A percentile compares a stretch with the other conserved stretches of the same genome.
These are phyloP conservation scores for Pseudorasbora parva DNA, from an alignment of 2,113 vertebrate species.

Conservation along the genomic window DNA sequence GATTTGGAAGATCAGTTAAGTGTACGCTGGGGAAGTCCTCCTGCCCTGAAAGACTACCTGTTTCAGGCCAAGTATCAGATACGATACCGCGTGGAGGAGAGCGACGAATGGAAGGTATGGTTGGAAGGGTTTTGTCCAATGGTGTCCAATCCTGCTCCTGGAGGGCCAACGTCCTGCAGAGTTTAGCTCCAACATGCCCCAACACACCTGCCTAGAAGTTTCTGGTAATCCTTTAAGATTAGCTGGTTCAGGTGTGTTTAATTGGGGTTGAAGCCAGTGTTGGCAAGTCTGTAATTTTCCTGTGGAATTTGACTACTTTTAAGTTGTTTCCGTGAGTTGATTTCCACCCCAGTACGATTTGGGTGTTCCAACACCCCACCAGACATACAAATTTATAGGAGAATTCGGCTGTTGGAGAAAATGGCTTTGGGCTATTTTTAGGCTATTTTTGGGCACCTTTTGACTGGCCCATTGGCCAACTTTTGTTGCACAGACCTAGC, in stretches of 20 bases:
- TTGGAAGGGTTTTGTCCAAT: not conserved
- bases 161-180: not conserved
- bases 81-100: slow-evolving; percentile 92
- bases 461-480: too few species aligned
- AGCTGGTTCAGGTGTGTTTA: not conserved
- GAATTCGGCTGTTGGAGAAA: too few species aligned
- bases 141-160: not conserved
- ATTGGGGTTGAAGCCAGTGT: not conserved
- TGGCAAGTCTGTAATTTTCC: too few species aligned
- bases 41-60: slow-evolving; percentile 90
- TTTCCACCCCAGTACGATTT: too few species aligned
- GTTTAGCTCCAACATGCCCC: not conserved
- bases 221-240: not conserved
- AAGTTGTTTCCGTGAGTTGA: too few species aligned
- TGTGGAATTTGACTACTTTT: too few species aligned
- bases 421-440: too few species aligned
- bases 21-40: slow-evolving; percentile 88
- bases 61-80: slow-evolving; percentile 98
- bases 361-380: too few species aligned
- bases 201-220: not conserved
- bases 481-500: too few species aligned
- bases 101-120: slow-evolving; percentile 90
- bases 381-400: not conserved
- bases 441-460: too few species aligned
- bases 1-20: slow-evolving; percentile 92